Base-by-base conservation (phyloP, 2,797 vertebrate genomes). In the Psittacula echo region DNA sequence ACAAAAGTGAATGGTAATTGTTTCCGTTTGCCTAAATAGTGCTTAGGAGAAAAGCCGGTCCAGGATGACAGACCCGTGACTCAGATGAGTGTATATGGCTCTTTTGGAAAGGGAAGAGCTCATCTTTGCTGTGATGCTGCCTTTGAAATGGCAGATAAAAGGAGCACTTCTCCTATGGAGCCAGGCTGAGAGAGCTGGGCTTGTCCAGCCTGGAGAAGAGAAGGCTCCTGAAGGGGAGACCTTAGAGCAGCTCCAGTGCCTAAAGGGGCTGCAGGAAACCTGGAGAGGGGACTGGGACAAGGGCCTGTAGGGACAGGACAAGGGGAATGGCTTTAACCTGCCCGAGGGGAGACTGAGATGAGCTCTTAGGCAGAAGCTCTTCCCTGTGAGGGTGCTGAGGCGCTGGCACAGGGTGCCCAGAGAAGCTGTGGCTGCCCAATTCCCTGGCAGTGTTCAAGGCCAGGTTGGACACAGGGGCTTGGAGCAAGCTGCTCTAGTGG, bases 41-140 rank as follows among this genome's bases (percentile, higher is more conserved):
- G 29, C 48, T 81, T n/a, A 17, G 66, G 61, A 71, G 19, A 56
- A 73, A 18, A 34, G 44, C 50, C 50, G 19, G 11, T 44, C 11
- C 0, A 1, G 64, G 51, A 9, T 68, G 62, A 30, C 34, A 15
- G 37, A 41, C n/a, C n/a, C 1, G 0, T 76, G 64, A 41, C 47
- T 80, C 70, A 30, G 67, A 1, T 29, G 45, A 91, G 37, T 1
- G 8, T 10, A 24, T 56, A 30, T n/a, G 54, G 48, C 17, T 68
- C 45, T 76, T 77, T 47, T 1, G 11, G 71, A 64, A 48, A 65
- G 47, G 60, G 26, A 67, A 72, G 14, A 26, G 8, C 12, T 89
- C 67, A 17, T 61, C 67, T 81, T 75, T 50, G 47, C 48, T 48
- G n/a, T 34, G 51, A 9, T 58, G 22, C 30, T 47, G 5, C 66